Conservation (phyloP, 2,888 invertebrate species). For the Drosophila eohydei region DNA sequence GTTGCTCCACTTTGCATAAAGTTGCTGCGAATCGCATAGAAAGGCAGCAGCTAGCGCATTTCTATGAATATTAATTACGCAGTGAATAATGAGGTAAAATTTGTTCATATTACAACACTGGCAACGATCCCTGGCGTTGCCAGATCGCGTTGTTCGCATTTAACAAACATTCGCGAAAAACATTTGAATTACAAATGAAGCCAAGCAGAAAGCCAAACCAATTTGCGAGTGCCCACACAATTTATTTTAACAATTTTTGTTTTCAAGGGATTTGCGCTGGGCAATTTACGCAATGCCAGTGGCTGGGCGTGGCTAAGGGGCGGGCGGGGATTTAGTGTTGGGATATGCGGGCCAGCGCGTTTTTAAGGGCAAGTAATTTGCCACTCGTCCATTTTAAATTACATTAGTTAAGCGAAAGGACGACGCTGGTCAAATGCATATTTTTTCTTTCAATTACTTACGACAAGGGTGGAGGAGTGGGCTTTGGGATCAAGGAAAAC, state of each 20-base stretch:
- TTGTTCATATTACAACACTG: constrained; percentile 7
- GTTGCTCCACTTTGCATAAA: not conserved
- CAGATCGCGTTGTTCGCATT: constrained; percentile 43
- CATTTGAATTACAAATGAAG: constrained; percentile 78
- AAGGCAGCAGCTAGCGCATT: not conserved
- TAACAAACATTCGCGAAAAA: constrained; percentile 36
- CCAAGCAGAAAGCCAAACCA: constrained; percentile 67
- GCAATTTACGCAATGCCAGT: constrained; percentile 68
- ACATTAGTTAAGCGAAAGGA: constrained; percentile 69
- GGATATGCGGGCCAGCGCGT: constrained; percentile 36
- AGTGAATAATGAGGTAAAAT: constrained; percentile 16
- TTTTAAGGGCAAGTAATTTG: constrained; percentile 74
- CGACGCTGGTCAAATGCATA: constrained; percentile 73
- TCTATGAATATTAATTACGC: constrained; percentile 2
- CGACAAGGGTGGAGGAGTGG: not conserved
- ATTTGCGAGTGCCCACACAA: constrained; percentile 74
- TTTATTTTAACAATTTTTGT: constrained; percentile 71
- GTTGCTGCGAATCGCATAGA: not conserved
- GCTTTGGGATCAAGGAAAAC: constrained; percentile 20
- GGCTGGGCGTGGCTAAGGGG: not conserved
- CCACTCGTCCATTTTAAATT: constrained; percentile 79
- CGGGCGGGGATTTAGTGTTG: not conserved
- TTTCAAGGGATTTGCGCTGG: constrained; percentile 68
- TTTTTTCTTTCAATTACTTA: constrained; percentile 73
- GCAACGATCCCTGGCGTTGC: constrained; percentile 42